Evolutionary conservation across 2,888 invertebrate genomes (phyloP).

Genomic region (Coecobrya sp.): DNA sequence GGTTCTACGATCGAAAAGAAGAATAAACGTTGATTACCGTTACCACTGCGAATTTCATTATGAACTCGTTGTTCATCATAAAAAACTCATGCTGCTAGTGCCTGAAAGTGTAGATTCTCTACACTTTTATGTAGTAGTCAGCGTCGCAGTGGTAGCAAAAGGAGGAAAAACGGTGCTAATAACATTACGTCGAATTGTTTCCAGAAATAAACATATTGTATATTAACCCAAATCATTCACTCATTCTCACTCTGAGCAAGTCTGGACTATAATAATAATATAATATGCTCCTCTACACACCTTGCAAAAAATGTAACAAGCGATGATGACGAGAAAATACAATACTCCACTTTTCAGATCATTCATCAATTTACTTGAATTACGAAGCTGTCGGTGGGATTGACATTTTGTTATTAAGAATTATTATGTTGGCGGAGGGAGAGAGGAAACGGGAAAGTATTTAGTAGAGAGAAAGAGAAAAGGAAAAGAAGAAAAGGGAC

Average conservation of each 20-base stretch:
- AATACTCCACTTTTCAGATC: conserved; percentile 71
- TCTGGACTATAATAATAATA: background rate
- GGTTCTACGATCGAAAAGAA: conserved; percentile 11
- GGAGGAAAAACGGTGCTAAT: conserved; percentile 31
- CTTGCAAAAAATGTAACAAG: background rate
- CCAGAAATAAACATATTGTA: conserved; percentile 22
- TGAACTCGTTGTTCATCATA: conserved; percentile 8
- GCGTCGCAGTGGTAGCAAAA: background rate
- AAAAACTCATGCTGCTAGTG: conserved; percentile 14
- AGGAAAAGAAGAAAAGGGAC: conserved; percentile 14
- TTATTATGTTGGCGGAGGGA: conserved; percentile 62
- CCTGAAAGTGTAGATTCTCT: background rate
- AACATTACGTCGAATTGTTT: conserved; percentile 59
- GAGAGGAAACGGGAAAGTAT: conserved; percentile 25
- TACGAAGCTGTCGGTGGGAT: conserved; percentile 87
- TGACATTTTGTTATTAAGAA: conserved; percentile 86
- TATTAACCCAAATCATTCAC: conserved; percentile 61
- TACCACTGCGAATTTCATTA: conserved; percentile 62
- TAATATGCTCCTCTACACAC: too few relatives aligned
- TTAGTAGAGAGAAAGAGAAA: conserved; percentile 24
- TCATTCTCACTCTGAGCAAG: background rate
- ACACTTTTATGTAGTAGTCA: conserved; percentile 37
- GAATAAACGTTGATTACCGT: conserved; percentile 62
- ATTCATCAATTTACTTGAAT: conserved; percentile 78
- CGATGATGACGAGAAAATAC: conserved; percentile 37